Base-by-base conservation (phyloP, 2,113 vertebrate species). In the Dascyllus trimaculatus region DNA sequence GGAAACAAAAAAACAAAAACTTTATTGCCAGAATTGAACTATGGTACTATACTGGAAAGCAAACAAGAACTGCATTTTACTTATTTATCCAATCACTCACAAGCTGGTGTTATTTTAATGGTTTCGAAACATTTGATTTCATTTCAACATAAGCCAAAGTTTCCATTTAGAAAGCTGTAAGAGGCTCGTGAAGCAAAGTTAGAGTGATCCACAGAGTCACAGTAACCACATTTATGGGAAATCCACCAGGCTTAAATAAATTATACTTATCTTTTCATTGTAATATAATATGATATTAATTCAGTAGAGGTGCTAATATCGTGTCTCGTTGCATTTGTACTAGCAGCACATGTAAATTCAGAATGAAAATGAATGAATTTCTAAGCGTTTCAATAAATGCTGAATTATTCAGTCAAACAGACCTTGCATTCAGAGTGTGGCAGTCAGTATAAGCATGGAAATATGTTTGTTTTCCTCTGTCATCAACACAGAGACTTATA, bases 391-490 rank as follows among this genome's bases (percentile, higher is more conserved):
- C 10, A 32, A 45, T 58, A 7, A 48, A 49, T 53, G 2, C 26
- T 17, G 26, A 48, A 48, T 66, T 9, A 45, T 10, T 60, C 43
- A 51, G 24, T 73, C 67, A 40, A 14, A 56, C 51, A 61, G 58
- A 56, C 19, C 40, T 71, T 46, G 70, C 61, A 75, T 40, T 65
- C 54, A 52, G 43, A 57, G 4, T 22, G 38, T 22, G 25, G 19
- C 43, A 71, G 78, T 32, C 62, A 25, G 49, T 25, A 51, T 32
- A 15, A 21, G 70, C 53, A 21, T 6, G n/a, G 43, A 24, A 75
- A 75, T 49, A 70, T 60, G 64, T 81, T 64, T 84, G 24, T 81
- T 71, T 62, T 74, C 59, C n/a, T 81, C 71, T 56, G 51, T 58
- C 49, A 65, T 53, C 75, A 70, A 52, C 69, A 66, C 18, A n/a